A percentile compares a stretch with the other conserved stretches of the same genome.
Conservation (phyloP, 2,888 invertebrate species). For the Phaedon cochleariae region DNA sequence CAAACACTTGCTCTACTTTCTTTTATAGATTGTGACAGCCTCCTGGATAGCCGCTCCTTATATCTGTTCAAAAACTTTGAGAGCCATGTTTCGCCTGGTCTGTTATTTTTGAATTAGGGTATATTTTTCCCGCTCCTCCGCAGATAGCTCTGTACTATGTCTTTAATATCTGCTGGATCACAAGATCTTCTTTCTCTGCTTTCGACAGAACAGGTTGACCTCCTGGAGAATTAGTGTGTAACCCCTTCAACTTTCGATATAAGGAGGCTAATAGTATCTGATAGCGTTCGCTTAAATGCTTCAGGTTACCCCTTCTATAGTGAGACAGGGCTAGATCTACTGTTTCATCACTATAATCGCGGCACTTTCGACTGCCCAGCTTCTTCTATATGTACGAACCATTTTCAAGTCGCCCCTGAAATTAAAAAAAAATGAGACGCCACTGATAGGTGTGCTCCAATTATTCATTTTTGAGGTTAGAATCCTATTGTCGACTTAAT, state of each 20-base stretch:
- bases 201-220: background rate
- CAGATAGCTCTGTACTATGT: background rate
- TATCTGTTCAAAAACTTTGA: slow-evolving; percentile 10
- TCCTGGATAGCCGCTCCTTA: slow-evolving; percentile 13
- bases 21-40: slow-evolving; percentile 33
- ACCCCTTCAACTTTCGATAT: slow-evolving; percentile 1
- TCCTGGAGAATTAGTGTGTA: background rate
- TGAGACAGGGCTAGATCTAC: slow-evolving; percentile 1
- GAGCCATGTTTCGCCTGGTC: slow-evolving; percentile 13
- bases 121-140: too few relatives aligned
- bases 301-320: background rate
- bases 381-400: slow-evolving; percentile 1
- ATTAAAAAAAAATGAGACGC: slow-evolving; percentile 11
- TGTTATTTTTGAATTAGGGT: background rate
- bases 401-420: slow-evolving; percentile 3
- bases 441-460: slow-evolving; percentile 6
- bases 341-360: background rate
- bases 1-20: slow-evolving; percentile 32
- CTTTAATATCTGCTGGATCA: background rate
- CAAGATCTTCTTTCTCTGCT: background rate
- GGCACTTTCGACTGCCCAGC: background rate
- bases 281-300: too few relatives aligned
- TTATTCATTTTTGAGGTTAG: background rate
- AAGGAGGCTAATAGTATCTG: slow-evolving; percentile 3
- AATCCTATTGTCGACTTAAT: background rate